Base-by-base conservation (phyloP, 2,888 invertebrate species). In the Hypomecis punctinalis region DNA sequence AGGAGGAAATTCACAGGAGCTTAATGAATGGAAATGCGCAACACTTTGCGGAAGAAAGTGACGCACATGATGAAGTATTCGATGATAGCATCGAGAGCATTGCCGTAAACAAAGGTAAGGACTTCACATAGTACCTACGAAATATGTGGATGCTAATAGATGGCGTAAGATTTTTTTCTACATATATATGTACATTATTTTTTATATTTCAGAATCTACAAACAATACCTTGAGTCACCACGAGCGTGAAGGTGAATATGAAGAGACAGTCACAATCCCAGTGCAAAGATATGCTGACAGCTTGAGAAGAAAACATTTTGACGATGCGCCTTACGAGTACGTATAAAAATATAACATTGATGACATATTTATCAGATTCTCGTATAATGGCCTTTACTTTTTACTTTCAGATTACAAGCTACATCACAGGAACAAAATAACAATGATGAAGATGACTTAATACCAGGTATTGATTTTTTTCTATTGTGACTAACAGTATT, bases 231-330 rank as follows among this genome's bases (percentile, higher is more conserved):
- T 89, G 23, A 90, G 84, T 71, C 86, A 84, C 5, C 94, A 93
- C 49, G 94, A 95, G 78, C 87, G 94, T 65, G 94, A 94, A 76
- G 92, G 94, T 11, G 95, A 94, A 79, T 95, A 95, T 73, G 94
- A 94, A 55, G 95, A 95, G 77, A 94, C 93, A 13, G 89, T 93
- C 6, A 82, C 91, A 4, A 63, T 89, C 9, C 93, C 93, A n/a
- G 93, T 93, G 9, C 94, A 94, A 71, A 86, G 94, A 73, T 94
- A 94, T 71, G 90, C 94, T 11, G 94, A 94, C 68, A 94, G 94
- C 73, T 80, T 94, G 48, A 90, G 93, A 39, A 85, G 92, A 61
- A 90, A 91, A 74, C 93, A 93, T 69, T 90, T 92, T 65, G 89
- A 91, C 45, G 88, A 89, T 55, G 78, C 84, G 46, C 76, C 83